Percentiles rank a stretch among this genome's conserved stretches.
Evolutionary conservation across 2,113 vertebrate species (phyloP).

Genomic region (Sinocyclocheilus anophthalmus): DNA sequence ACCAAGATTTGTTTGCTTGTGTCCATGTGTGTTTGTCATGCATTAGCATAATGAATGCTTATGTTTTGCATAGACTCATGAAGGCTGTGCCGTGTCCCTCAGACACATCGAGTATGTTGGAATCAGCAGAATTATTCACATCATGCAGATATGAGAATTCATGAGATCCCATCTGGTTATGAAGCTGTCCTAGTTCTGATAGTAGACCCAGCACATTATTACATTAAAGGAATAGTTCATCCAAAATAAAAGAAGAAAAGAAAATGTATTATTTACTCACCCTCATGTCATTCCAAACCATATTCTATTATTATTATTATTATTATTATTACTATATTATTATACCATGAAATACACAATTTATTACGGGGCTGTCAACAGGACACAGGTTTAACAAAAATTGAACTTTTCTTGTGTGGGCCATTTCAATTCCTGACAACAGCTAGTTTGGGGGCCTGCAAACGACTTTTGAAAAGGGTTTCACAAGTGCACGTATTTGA

Average conservation of each 20-base stretch:
- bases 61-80: conserved; percentile 47
- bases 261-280: neutral
- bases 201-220: conserved; percentile 18
- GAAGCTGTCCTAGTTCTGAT: conserved; percentile 18
- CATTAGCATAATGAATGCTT: conserved; percentile 45
- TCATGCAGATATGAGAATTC: neutral
- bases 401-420: no score
- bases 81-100: neutral
- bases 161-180: neutral
- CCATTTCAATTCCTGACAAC: no score
- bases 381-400: no score
- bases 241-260: no score
- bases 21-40: conserved; percentile 6
- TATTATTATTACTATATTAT: neutral
- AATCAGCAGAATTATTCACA: conserved; percentile 36
- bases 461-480: no score
- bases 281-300: neutral
- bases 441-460: no score
- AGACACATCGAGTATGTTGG: conserved; percentile 18
- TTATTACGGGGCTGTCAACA: no score
- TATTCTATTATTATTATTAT: neutral
- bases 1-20: conserved; percentile 39
- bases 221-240: neutral
- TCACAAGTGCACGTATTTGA: no score
- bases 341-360: no score